Percentiles rank a stretch among this genome's conserved stretches.
Conservation (phyloP, 2,113 vertebrate species). For the Maccullochella peelii region DNA sequence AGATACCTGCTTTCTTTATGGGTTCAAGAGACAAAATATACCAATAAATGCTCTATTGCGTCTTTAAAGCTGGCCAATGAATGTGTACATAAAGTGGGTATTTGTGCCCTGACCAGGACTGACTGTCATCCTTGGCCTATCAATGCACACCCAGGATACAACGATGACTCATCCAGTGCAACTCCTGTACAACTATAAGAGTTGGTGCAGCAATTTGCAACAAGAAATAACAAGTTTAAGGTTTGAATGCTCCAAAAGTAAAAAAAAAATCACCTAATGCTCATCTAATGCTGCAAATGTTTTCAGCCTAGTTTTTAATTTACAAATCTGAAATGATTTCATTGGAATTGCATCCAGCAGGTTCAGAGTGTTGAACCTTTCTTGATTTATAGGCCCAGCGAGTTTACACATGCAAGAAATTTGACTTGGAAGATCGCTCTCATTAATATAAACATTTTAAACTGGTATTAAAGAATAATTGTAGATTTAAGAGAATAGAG, state of each 20-base stretch:
- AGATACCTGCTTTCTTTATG: no score
- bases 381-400: neutral
- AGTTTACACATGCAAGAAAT: neutral
- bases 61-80: no score
- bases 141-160: neutral
- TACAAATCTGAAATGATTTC: neutral
- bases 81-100: neutral
- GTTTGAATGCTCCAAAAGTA: neutral
- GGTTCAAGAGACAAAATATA: neutral
- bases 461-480: neutral
- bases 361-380: neutral
- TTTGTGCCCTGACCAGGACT: neutral
- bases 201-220: neutral
- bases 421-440: neutral
- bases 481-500: neutral
- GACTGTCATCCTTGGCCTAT: neutral
- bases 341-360: neutral
- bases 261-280: neutral
- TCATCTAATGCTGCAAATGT: neutral
- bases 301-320: neutral
- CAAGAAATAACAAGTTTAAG: neutral
- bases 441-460: constrained; percentile 1
- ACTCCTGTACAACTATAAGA: neutral
- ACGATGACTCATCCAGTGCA: neutral
- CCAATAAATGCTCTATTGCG: no score